A percentile compares a stretch with the other conserved stretches of the same genome.
Conservation (phyloP, 92 coral and sea anemone species). For the Palythoa grandiflora region DNA sequence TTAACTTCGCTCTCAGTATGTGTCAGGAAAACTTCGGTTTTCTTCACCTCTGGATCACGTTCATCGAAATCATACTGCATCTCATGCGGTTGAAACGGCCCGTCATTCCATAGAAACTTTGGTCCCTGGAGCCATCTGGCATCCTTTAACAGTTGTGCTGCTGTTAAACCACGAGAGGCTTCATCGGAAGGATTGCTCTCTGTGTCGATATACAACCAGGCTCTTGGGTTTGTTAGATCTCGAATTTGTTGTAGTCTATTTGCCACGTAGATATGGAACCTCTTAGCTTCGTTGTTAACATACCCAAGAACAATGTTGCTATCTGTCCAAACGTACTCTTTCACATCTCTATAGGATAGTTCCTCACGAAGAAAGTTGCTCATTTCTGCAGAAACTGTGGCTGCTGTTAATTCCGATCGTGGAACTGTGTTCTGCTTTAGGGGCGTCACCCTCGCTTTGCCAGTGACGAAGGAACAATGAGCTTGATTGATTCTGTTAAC, state of each 20-base stretch:
- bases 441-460: neutral
- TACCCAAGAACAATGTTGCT: neutral
- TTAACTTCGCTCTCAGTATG: no score
- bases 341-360: neutral
- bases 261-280: neutral
- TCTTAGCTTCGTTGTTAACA: neutral
- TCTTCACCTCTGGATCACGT: no score
- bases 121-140: neutral
- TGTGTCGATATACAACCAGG: conserved; percentile 3
- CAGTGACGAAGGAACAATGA: neutral
- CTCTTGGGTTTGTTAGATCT: neutral
- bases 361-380: neutral
- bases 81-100: conserved; percentile 12
- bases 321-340: neutral
- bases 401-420: neutral
- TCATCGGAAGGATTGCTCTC: neutral
- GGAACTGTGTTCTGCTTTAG: neutral
- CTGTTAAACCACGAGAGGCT: neutral
- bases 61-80: no score
- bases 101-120: conserved; percentile 47
- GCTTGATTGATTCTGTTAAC: neutral
- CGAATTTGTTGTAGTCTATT: neutral
- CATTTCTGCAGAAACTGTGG: neutral
- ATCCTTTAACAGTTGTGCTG: neutral
- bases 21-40: no score